A percentile compares a stretch with the other conserved stretches of the same genome.
Conservation (phyloP, 2,113 vertebrate genomes). For the Apeltes quadracus region DNA sequence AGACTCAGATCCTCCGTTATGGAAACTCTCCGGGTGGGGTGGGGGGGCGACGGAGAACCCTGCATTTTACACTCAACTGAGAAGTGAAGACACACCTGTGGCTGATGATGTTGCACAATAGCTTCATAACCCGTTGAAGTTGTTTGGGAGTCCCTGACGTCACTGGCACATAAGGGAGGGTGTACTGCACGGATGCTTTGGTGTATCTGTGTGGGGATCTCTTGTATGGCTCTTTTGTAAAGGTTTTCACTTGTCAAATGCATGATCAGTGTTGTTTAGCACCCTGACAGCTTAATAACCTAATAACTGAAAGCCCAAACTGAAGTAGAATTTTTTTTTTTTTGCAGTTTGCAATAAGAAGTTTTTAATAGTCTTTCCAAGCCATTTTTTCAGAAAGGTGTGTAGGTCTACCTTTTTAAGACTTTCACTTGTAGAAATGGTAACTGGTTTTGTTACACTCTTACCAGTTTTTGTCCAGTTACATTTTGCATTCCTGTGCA, state of each 20-base stretch:
- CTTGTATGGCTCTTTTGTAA: slow-evolving; percentile 48
- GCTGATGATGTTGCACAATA: slow-evolving; percentile 33
- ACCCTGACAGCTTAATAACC: slow-evolving; percentile 44
- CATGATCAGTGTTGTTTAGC: slow-evolving; percentile 52
- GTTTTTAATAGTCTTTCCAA: slow-evolving; percentile 45
- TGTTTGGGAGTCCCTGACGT: slow-evolving; percentile 59
- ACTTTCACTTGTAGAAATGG: slow-evolving; percentile 27
- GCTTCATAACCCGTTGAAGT: slow-evolving; percentile 31
- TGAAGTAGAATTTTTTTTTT: slow-evolving; percentile 30
- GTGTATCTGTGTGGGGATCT: slow-evolving; percentile 36
- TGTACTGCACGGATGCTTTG: slow-evolving; percentile 46
- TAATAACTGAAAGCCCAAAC: slow-evolving; percentile 41
- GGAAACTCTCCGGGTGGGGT: slow-evolving; percentile 64
- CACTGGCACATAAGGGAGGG: slow-evolving; percentile 71
- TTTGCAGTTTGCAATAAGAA: slow-evolving; percentile 25
- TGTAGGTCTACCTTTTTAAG: slow-evolving; percentile 30
- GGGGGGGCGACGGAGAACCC: slow-evolving; percentile 51
- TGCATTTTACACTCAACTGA: slow-evolving; percentile 56
- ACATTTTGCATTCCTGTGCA: slow-evolving; percentile 78
- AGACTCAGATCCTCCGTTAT: slow-evolving; percentile 55
- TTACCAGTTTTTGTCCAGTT: slow-evolving; percentile 45
- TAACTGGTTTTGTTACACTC: slow-evolving; percentile 46
- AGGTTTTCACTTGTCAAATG: slow-evolving; percentile 50
- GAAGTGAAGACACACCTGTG: slow-evolving; percentile 34
- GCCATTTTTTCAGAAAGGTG: slow-evolving; percentile 24